Percentiles rank a stretch among this genome's conserved stretches.
Evolutionary conservation across 2,888 invertebrate genomes (phyloP).

Genomic region (Zhuqinia jingwanae): DNA sequence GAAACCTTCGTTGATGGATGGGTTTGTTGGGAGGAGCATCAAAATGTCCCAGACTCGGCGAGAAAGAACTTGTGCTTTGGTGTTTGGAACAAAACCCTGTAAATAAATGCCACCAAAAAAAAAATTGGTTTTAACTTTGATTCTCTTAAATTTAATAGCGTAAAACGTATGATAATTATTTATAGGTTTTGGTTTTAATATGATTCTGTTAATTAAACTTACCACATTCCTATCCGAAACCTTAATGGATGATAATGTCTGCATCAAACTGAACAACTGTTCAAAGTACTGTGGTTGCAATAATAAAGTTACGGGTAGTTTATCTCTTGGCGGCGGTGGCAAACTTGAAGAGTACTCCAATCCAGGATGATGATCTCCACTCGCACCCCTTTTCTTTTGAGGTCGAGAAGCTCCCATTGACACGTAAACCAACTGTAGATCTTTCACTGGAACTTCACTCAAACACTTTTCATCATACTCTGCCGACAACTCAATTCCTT

Average conservation of each 20-base stretch:
- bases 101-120: constrained; percentile 61
- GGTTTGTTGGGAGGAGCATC: constrained; percentile 94
- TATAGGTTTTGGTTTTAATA: too few relatives aligned
- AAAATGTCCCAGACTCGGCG: constrained; percentile 97
- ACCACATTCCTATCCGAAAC: constrained; percentile 88
- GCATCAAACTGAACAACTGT: constrained; percentile 94
- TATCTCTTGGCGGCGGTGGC: constrained; percentile 92
- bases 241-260: constrained; percentile 93
- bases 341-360: constrained; percentile 92
- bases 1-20: constrained; percentile 91
- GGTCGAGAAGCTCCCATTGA: constrained; percentile 90
- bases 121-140: not conserved
- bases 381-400: constrained; percentile 84
- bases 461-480: constrained; percentile 96
- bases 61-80: constrained; percentile 93
- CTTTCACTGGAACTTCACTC: constrained; percentile 96
- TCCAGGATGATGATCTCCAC: constrained; percentile 30
- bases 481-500: constrained; percentile 93
- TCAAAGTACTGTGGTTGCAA: constrained; percentile 94
- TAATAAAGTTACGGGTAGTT: constrained; percentile 91
- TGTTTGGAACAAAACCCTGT: constrained; percentile 88
- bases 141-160: not conserved
- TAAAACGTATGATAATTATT: not conserved
- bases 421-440: constrained; percentile 95
- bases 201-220: too few relatives aligned